phyloP scores from a whole-genome alignment of 2,113 vertebrate species.

The Ictalurus furcatus region DNA sequence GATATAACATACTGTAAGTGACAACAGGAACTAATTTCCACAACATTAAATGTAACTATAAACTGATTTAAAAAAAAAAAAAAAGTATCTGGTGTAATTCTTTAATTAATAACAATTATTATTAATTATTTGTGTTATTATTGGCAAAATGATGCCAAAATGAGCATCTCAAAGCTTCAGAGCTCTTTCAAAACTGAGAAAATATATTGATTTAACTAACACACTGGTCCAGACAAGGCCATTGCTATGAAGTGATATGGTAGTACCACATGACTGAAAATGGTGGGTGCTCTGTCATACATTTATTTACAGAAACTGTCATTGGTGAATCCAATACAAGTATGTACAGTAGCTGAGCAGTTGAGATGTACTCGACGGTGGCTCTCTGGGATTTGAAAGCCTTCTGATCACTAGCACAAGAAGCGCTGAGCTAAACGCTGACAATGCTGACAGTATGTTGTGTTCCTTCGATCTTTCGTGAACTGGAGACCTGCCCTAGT shows the following conservation, averaged over 20 bases:
- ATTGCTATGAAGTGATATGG: too few species aligned
- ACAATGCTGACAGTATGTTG: slow-evolving; percentile 4
- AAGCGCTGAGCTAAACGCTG: slow-evolving; percentile 5
- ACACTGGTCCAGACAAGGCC: not conserved
- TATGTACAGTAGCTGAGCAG: not conserved
- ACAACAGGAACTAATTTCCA: not conserved
- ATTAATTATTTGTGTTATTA: not conserved
- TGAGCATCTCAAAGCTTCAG: not conserved
- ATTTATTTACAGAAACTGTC: not conserved
- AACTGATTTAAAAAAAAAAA: not conserved
- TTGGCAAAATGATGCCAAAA: not conserved
- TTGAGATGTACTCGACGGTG: not conserved
- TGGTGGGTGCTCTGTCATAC: not conserved
- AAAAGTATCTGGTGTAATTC: not conserved
- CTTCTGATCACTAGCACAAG: not conserved
- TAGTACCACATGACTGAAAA: not conserved
- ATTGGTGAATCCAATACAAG: too few species aligned
- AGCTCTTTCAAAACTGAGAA: not conserved
- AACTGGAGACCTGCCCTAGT: slow-evolving; percentile 12
- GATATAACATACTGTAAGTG: not conserved
- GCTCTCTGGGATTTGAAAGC: not conserved
- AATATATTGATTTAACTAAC: not conserved
- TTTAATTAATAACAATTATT: not conserved
- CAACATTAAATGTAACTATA: not conserved
- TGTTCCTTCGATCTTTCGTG: not conserved